Evolutionary conservation across 2,888 invertebrate species (phyloP), one percentile per base, ranked within the genome.

Genomic region (Troides oblongomaculatus): DNA sequence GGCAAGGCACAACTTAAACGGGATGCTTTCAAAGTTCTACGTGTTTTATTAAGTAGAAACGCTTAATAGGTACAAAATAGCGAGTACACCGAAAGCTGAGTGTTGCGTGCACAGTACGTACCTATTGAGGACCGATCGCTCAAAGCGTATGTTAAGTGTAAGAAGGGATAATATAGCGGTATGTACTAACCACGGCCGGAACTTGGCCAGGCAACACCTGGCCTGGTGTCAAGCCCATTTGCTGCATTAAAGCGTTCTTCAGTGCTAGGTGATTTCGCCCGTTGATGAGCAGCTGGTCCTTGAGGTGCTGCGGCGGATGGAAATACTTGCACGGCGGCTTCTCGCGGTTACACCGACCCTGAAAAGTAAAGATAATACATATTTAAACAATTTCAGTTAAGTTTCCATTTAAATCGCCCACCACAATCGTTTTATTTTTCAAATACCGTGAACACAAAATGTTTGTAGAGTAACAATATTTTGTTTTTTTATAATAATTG

Each of bases 261-360:
- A 99, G 94, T 85, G 99, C 99, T 94, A 99, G 95, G 94, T 99
- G 99, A 95, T 99, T 99, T 88, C 99, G 95, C 79, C 99, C 99
- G 94, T 99, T 99, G 94, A 99, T 99, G 92, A 99, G 95, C 89
- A 99, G 95, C 95, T 99, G 99, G 94, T 99, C 99, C 94, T 99
- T 99, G 85, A 99, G 95, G 93, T 99, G 99, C 93, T 99, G 99
- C 80, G 99, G 99, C 81, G 99, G 99, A 94, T 99, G 99, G 94
- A 99, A 99, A 94, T 99, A 99, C 95, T 99, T 99, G 97, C 99
- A 99, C 84, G 99, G 99, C 77, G 99, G 99, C 92, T 99, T 99
- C 94, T 99, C 99, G 85, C 99, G 96, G 93, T 99, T 99, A 95
- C 99, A 99, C 94, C 99, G 98, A 88, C 99, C 99, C 99, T 99